Evolutionary conservation across 2,888 invertebrate genomes (phyloP).

Genomic region (Drosophila meridiana): DNA sequence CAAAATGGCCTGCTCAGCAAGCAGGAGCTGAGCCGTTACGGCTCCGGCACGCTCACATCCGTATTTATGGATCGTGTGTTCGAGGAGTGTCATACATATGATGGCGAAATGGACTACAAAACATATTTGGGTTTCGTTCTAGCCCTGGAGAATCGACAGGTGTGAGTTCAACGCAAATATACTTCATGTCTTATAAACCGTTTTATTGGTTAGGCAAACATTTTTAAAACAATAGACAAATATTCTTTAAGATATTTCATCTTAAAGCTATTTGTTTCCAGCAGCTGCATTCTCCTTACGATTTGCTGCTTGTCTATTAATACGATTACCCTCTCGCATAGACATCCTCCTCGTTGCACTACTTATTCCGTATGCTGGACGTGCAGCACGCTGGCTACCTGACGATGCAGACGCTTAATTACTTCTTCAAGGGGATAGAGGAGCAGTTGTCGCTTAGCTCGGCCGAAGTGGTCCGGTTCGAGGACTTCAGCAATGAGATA

Average conservation of each 20-base stretch:
- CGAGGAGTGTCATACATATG: constrained; percentile 97
- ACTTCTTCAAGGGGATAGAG: constrained; percentile 97
- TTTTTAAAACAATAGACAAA: background rate
- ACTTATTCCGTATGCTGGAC: constrained; percentile 95
- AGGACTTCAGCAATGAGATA: constrained; percentile 98
- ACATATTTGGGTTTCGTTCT: constrained; percentile 97
- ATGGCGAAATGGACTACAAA: constrained; percentile 98
- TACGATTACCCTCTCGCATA: background rate
- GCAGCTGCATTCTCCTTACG: background rate
- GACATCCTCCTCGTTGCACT: constrained; percentile 93
- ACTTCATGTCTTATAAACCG: background rate
- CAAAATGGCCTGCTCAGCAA: constrained; percentile 98
- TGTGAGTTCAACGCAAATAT: constrained; percentile 82
- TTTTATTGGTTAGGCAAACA: background rate
- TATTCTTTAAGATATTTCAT: background rate
- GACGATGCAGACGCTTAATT: constrained; percentile 95
- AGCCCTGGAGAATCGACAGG: constrained; percentile 95
- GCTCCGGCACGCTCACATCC: constrained; percentile 95
- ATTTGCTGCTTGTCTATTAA: background rate
- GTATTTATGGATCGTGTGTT: constrained; percentile 97
- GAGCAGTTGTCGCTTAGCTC: constrained; percentile 94
- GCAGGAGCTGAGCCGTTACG: constrained; percentile 94
- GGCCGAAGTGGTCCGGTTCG: constrained; percentile 95
- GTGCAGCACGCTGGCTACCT: constrained; percentile 94
- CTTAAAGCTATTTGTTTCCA: background rate